Conservation (phyloP, 2,113 vertebrate genomes). For the Glareola pratincola region DNA sequence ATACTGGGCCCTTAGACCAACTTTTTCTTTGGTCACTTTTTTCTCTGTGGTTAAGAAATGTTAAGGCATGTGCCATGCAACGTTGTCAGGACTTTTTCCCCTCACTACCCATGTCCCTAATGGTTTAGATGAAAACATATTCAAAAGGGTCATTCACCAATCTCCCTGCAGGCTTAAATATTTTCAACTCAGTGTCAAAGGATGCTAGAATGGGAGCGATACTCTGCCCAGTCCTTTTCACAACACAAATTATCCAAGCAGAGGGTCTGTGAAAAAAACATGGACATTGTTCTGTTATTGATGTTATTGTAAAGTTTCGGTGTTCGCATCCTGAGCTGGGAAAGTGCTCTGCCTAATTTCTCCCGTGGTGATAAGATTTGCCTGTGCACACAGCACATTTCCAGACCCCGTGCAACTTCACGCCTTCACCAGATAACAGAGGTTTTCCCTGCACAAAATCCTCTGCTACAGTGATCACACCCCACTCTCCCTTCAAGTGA, state of each 20-base stretch:
- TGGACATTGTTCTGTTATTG: not conserved
- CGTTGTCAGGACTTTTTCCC: not conserved
- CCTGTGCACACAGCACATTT: not conserved
- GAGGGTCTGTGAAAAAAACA: not conserved
- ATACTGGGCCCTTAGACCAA: not conserved
- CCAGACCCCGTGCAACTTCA: not conserved
- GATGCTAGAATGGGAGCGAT: not conserved
- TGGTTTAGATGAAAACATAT: slow-evolving; percentile 2
- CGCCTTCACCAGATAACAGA: not conserved
- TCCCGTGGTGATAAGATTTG: not conserved
- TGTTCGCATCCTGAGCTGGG: not conserved
- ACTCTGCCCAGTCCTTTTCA: not conserved
- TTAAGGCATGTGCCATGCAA: slow-evolving; percentile 19
- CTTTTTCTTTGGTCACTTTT: not conserved
- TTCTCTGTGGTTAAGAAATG: slow-evolving; percentile 10
- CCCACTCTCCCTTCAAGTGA: not conserved
- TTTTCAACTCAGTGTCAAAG: not conserved
- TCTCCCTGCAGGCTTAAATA: slow-evolving; percentile 18
- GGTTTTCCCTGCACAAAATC: not conserved
- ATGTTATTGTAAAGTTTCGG: not conserved
- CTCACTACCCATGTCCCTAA: not conserved
- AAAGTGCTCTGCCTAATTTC: not conserved
- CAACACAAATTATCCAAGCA: not conserved
- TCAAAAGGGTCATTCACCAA: slow-evolving; percentile 31
- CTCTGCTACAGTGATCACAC: not conserved